phyloP scores from a whole-genome alignment of 2,797 vertebrate genomes.

The Garrulus glandarius region DNA sequence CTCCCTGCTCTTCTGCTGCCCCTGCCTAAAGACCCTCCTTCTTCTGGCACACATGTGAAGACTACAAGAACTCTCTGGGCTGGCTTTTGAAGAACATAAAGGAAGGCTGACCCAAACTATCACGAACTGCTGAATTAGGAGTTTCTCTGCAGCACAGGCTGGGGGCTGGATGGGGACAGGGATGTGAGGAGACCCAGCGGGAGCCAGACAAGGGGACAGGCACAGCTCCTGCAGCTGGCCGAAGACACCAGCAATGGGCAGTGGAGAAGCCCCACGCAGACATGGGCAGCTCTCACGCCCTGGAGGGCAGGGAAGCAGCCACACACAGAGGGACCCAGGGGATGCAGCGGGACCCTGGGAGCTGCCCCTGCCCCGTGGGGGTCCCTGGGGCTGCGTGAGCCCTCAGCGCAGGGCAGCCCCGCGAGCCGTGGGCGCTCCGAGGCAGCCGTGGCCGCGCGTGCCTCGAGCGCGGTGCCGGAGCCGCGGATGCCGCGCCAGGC shows the following conservation, averaged over 20 bases:
- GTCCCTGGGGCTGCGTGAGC: fast-evolving
- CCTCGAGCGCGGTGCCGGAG: not conserved
- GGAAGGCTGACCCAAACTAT: not conserved
- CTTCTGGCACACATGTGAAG: fast-evolving
- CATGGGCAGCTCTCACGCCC: fast-evolving
- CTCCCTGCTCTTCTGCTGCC: not conserved
- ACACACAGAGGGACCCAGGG: fast-evolving
- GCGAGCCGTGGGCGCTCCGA: fast-evolving
- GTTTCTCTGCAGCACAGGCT: not conserved
- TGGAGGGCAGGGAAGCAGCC: fast-evolving
- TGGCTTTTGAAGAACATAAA: not conserved
- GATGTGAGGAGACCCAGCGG: not conserved
- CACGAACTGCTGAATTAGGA: not conserved
- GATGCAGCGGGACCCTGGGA: fast-evolving
- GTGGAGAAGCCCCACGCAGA: fast-evolving
- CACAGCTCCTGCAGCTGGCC: not conserved
- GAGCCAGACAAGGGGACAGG: not conserved
- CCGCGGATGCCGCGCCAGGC: not conserved
- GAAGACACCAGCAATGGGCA: fast-evolving
- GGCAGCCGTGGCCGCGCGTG: not conserved
- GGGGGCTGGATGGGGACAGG: not conserved
- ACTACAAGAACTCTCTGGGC: not conserved
- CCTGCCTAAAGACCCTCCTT: not conserved
- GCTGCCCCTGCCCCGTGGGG: not conserved
- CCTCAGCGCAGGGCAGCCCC: fast-evolving